Evolutionary conservation across 2,888 invertebrate species (phyloP).

Genomic region (Carabus problematicus): DNA sequence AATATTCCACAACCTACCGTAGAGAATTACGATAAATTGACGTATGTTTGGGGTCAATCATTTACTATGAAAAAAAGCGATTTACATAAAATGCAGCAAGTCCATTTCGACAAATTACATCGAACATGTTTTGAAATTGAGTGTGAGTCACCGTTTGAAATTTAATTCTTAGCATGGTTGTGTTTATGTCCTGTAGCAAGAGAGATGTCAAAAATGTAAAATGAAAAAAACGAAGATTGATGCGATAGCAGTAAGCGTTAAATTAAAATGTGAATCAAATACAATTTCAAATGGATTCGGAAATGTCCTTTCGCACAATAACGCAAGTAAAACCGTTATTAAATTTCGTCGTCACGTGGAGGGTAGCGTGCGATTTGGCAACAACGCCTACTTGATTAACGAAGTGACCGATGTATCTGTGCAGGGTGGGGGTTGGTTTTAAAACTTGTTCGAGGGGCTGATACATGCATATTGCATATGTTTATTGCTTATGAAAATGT

Average conservation of each 20-base stretch:
- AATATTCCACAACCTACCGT: too few relatives aligned
- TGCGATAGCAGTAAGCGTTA: neutral
- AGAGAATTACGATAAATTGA: too few relatives aligned
- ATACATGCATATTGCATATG: constrained; percentile 42
- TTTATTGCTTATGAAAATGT: constrained; percentile 54
- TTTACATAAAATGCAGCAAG: too few relatives aligned
- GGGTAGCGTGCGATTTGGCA: constrained; percentile 19
- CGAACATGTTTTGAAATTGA: too few relatives aligned
- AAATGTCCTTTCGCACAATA: constrained; percentile 25
- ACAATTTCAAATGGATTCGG: constrained; percentile 17
- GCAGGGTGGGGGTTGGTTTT: too few relatives aligned
- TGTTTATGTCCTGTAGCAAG: neutral
- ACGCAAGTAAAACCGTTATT: constrained; percentile 27
- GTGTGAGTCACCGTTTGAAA: too few relatives aligned
- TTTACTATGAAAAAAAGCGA: too few relatives aligned
- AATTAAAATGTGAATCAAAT: constrained; percentile 14
- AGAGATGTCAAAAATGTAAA: neutral
- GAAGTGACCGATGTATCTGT: constrained; percentile 15
- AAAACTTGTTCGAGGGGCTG: too few relatives aligned
- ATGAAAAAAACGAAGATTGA: neutral
- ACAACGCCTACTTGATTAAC: constrained; percentile 31
- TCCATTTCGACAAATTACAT: too few relatives aligned
- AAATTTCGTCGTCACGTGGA: constrained; percentile 6
- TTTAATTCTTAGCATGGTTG: neutral
- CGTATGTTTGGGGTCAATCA: too few relatives aligned